Evolutionary conservation across 2,113 vertebrate genomes (phyloP), one percentile per base, ranked within the genome.

Genomic region (Anarrhichthys ocellatus): DNA sequence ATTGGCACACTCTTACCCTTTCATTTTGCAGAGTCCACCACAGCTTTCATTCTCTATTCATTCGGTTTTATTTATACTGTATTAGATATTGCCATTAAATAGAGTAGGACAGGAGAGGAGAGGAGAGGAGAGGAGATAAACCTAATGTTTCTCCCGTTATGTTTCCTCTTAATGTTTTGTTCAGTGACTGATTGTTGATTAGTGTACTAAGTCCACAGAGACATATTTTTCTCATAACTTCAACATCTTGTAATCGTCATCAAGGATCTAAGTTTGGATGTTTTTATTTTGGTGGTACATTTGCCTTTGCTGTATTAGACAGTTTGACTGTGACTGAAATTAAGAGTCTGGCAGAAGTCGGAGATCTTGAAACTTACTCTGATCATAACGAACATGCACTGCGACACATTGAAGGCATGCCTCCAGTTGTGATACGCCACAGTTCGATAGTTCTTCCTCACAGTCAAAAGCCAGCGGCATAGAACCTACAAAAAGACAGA

Each of bases 371-470:
- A 48, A 92, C 94, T 94, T 87, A 96, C 95, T 46, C 92, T 95
- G 82, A 96, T 96, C 93, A 96, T 96, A 13, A 88, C 69, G 15
- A 96, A 96, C 95, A 96, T 96, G 92, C 95, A 96, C 88, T 96
- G 95, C 0, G 94, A 95, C 68, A 96, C 95, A 27, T 96, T 96
- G 80, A 96, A 96, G 74, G 95, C 95, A 14, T 96, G 95, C 11
- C 95, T 94, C 95, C 95, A 96, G 92, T 96, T 96, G 71, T 96
- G 95, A 84, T 96, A 96, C 0, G 94, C 94, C 76, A 96, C 95
- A 6, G 94, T 95, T 73, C 95, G 94, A 80, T 96, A 96, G 91
- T 96, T 96, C 84, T 96, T 96, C 87, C 95, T 95, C 81, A 96
- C 95, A 20, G 95, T 96, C 76, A 96, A 89, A 75, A 96, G 90